Evolutionary conservation across 35 echinoderm and acorn worm species (phyloP), one percentile per base, ranked within the genome.

Genomic region (Amphiura filiformis): DNA sequence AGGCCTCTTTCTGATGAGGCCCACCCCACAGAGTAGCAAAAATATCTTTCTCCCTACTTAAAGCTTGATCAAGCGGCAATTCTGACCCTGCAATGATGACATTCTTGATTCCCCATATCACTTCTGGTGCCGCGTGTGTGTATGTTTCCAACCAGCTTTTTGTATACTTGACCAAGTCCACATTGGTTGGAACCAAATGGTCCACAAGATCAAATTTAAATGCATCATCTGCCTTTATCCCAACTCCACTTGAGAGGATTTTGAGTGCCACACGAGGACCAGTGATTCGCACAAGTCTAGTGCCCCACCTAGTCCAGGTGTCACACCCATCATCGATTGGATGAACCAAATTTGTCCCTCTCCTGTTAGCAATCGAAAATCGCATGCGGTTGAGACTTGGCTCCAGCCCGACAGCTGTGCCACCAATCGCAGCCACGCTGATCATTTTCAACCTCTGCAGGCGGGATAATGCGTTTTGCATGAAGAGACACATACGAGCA

Each of bases 241-340:
- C 32, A 31, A 90, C 32, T n/a, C 75, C 80, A 42, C 89, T 78
- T 3, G 89, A 78, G 17, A 98, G 70, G 37, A 98, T 42, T 81
- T 92, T 93, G 17, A 98, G 79, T 0, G 96, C 96, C 38, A 39
- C 91, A 32, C 82, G 89, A 14, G 92, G 89, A 18, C 96, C 96
- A 0, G 94, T 82, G 13, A 98, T 83, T 22, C 80, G 40, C 1
- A 98, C 96, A 38, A 98, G 89, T 81, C 96, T 85, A n/a, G 87
- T 75, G 23, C 96, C 96, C 96, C 96, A 17, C 96, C 96, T 77
- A 84, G 94, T 17, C 96, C 96, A 2, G 96, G 89, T 0, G 89
- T 86, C 9, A 98, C 30, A 13, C 96, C 96, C 92, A 98, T 89
- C 56, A 84, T 87, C 0, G 86, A 82, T 47, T 98, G 96, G 41